These are phyloP conservation scores for Dione juno DNA, from an alignment of 2,888 invertebrate species.

Conservation along the genomic window DNA sequence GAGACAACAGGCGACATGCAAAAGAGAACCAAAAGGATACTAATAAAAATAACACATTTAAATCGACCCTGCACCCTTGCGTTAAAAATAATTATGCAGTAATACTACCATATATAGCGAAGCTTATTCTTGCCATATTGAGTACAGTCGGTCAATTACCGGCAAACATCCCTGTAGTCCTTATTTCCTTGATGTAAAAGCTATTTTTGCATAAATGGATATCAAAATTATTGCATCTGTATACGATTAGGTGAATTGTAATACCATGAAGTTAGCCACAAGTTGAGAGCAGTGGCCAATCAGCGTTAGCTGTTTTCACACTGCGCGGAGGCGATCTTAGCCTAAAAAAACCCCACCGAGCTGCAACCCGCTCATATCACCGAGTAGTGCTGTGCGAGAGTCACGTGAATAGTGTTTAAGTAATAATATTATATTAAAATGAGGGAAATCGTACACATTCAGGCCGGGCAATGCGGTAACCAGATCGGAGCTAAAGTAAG, in stretches of 20 bases:
- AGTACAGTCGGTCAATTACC: slow-evolving; percentile 30
- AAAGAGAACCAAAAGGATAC: slow-evolving; percentile 60
- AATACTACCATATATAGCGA: slow-evolving; percentile 60
- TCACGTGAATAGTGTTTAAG: slow-evolving; percentile 77
- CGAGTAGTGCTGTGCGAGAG: slow-evolving; percentile 75
- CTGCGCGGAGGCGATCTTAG: slow-evolving; percentile 76
- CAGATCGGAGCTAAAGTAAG: slow-evolving; percentile 88
- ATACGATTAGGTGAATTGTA: slow-evolving; percentile 46
- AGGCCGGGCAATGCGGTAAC: slow-evolving; percentile 93
- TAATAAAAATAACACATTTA: slow-evolving; percentile 29
- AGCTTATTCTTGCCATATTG: slow-evolving; percentile 61
- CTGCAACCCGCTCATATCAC: slow-evolving; percentile 67
- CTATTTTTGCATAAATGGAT: slow-evolving; percentile 17
- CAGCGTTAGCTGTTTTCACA: slow-evolving; percentile 54
- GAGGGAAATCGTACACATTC: slow-evolving; percentile 93
- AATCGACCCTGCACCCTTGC: slow-evolving; percentile 39
- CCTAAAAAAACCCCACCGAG: slow-evolving; percentile 78
- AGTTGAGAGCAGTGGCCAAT: slow-evolving; percentile 62
- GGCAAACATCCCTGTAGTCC: slow-evolving; percentile 32
- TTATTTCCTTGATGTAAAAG: slow-evolving; percentile 19
- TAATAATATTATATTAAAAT: slow-evolving; percentile 80
- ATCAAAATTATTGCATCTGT: not conserved
- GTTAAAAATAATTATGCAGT: slow-evolving; percentile 49
- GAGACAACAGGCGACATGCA: slow-evolving; percentile 56
- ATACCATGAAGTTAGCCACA: slow-evolving; percentile 63